These are phyloP conservation scores for Phasia obesa DNA, from an alignment of 2,888 invertebrate genomes.

Conservation along the genomic window DNA sequence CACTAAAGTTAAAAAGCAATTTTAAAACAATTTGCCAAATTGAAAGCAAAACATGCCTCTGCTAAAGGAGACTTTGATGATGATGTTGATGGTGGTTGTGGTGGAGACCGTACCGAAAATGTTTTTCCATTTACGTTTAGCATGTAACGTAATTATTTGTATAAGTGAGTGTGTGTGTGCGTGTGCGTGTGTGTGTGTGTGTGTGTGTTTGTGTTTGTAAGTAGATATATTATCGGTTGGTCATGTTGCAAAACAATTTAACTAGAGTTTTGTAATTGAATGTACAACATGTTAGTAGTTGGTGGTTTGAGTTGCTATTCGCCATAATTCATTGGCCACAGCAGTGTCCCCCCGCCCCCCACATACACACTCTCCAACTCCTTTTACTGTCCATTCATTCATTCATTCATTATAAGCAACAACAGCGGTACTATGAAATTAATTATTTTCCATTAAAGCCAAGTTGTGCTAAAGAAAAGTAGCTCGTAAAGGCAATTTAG, in stretches of 20 bases:
- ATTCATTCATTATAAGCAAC: slow-evolving; percentile 28
- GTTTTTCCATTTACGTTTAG: slow-evolving; percentile 13
- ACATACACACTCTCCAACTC: slow-evolving; percentile 15
- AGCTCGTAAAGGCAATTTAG: slow-evolving; percentile 82
- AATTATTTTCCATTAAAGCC: slow-evolving; percentile 83
- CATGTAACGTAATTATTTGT: slow-evolving; percentile 6
- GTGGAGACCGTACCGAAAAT: slow-evolving; percentile 1
- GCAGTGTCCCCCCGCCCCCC: slow-evolving; percentile 44
- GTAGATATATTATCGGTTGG: slow-evolving; percentile 46
- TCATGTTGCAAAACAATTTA: slow-evolving; percentile 65
- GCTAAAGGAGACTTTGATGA: slow-evolving; percentile 32
- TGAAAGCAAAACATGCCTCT: slow-evolving; percentile 69
- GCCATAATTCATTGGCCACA: slow-evolving; percentile 75
- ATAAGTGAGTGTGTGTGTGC: background rate
- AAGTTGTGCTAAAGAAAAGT: slow-evolving; percentile 81
- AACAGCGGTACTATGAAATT: slow-evolving; percentile 81
- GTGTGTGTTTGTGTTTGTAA: background rate
- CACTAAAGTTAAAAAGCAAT: slow-evolving; percentile 63
- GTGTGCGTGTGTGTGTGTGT: slow-evolving; percentile 10
- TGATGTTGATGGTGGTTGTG: slow-evolving; percentile 11
- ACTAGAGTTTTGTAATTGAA: slow-evolving; percentile 68
- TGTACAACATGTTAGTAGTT: slow-evolving; percentile 52
- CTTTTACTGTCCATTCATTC: slow-evolving; percentile 15
- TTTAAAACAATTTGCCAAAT: slow-evolving; percentile 70
- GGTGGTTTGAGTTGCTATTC: slow-evolving; percentile 57